Base-by-base conservation (phyloP, 1,140 invertebrate species). In the Camponotus vicinus region DNA sequence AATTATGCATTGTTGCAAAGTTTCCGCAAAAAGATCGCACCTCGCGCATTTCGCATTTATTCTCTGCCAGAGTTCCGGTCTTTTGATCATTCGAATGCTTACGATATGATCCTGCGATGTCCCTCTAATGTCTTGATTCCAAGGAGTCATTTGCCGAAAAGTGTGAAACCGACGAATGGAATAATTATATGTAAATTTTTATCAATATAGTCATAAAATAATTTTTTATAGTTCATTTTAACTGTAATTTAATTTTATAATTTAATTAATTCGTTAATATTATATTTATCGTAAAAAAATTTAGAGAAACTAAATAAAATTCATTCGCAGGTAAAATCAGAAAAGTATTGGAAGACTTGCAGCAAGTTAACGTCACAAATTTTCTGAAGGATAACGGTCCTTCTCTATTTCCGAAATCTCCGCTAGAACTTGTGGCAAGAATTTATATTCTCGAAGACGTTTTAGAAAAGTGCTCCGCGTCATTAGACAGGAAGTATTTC, bases 401-500 rank as follows among this genome's bases (percentile, higher is more conserved):
- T 0, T 75, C 75, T 0, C 2, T 21, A 1, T 27, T 67, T 8
- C 84, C 85, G 1, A 85, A 83, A 8, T 13, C 78, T 27, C 67
- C 80, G 8, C 52, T 57, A 15, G 88, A 91, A 34, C 71, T 93
- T 42, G 85, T 82, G 27, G 92, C 92, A 0, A 93, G 86, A 63
- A 40, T 94, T 37, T 92, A 91, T n/a, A 11, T 92, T 7, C 73
- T 93, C 0, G 91, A 93, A 55, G 86, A 93, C 32, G 9, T 71
- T 21, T 55, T 92, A 7, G 79, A 87, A n/a, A 57, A 66, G 6
- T 71, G 61, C 13, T 85, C 67, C 2, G 34, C 52, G 0, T 15
- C 3, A 18, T 59, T 71, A 21, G 78, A 90, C 32, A 87, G 49
- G 34, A 21, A 87, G 0, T 70, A 86, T 83, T 88, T 90, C 18